phyloP scores from a whole-genome alignment of 2,797 vertebrate species.

The Cetoscarus ocellatus region DNA sequence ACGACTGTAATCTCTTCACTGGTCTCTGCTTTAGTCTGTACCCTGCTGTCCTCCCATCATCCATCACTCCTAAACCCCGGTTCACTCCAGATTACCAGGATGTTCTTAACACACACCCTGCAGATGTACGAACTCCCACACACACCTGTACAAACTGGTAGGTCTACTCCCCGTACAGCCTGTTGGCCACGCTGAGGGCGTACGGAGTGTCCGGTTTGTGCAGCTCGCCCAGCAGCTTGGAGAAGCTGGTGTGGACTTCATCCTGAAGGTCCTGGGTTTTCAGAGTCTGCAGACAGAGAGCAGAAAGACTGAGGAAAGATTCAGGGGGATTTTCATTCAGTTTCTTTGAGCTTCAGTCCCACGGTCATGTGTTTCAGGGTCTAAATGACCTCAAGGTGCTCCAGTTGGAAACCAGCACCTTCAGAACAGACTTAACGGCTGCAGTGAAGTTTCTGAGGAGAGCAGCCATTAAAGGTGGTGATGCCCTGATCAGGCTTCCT shows the following conservation, averaged over 20 bases:
- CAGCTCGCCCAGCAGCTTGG: constrained; percentile 77
- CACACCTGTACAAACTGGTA: constrained; percentile 87
- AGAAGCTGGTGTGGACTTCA: constrained; percentile 73
- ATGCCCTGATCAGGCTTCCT: no score
- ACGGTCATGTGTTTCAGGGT: no score
- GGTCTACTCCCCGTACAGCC: constrained; percentile 89
- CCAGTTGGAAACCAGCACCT: no score
- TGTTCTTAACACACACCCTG: constrained; percentile 3
- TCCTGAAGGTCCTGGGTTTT: constrained; percentile 51
- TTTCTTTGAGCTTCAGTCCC: no score
- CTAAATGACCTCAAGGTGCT: no score
- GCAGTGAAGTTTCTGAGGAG: no score
- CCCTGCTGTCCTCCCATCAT: neutral
- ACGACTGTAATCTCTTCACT: no score
- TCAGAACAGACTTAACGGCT: no score
- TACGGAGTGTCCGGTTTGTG: constrained; percentile 83
- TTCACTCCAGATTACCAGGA: neutral
- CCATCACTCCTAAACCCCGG: neutral
- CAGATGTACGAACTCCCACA: neutral
- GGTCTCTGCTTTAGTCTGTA: no score
- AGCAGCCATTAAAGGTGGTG: no score
- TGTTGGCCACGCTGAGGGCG: constrained; percentile 87
- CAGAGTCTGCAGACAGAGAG: constrained; percentile 75
- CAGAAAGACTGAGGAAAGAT: constrained; percentile 2
- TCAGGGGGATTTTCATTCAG: no score